A percentile compares a stretch with the other conserved stretches of the same genome.
Conservation (phyloP, 2,113 vertebrate genomes). For the Chionodraco myersi region DNA sequence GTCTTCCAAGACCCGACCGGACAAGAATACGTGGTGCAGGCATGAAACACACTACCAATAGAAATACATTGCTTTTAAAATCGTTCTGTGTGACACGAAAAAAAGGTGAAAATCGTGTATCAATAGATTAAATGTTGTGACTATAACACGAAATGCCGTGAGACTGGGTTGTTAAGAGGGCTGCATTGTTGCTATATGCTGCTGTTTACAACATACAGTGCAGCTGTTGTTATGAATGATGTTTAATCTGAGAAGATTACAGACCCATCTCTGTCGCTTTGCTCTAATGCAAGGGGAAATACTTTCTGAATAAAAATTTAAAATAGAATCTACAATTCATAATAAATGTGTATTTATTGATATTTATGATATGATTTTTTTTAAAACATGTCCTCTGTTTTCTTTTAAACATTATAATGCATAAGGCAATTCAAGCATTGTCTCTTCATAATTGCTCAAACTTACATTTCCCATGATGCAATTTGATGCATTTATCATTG, state of each 20-base stretch:
- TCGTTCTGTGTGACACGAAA: too few species aligned
- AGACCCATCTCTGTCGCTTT: background rate
- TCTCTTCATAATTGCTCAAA: background rate
- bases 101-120: too few species aligned
- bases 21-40: too few species aligned
- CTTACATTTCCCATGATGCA: background rate
- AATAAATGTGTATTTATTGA: background rate
- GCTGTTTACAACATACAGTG: background rate
- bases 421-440: too few species aligned
- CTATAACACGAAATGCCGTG: too few species aligned
- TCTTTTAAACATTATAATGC: too few species aligned
- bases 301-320: background rate
- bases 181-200: background rate
- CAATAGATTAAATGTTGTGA: too few species aligned
- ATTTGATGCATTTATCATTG: too few species aligned
- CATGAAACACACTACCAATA: too few species aligned
- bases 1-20: too few species aligned
- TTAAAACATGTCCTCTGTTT: too few species aligned
- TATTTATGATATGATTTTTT: background rate
- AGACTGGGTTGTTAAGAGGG: background rate
- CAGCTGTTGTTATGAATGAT: conserved; percentile 1
- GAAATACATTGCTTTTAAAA: too few species aligned
- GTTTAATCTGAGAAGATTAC: background rate
- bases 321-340: background rate
- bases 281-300: conserved; percentile 2